Base-by-base conservation (phyloP, 2,113 vertebrate species). In the Perccottus glenii region DNA sequence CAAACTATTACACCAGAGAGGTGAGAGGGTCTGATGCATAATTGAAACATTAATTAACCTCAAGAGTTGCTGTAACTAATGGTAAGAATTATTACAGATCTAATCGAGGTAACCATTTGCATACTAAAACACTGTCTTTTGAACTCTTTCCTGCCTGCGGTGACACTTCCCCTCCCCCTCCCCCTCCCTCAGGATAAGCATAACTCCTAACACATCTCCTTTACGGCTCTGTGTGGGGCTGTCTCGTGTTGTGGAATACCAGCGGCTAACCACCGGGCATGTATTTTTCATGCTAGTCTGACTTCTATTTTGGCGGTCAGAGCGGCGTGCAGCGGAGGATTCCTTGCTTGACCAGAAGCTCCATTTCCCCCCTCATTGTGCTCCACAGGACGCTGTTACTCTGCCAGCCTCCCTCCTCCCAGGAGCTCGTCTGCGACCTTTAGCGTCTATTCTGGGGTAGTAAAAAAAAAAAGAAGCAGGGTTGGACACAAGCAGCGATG, bases 261-360 rank as follows among this genome's bases (percentile, higher is more conserved):
- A 70, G 65, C 68, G 63, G 36, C 49, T 45, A n/a, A 48, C 67
- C 70, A 77, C 32, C 38, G 65, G 77, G 60, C 69, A 60, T 77
- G 64, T 48, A 68, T 69, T 78, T 83, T 83, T 82, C 84, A 83
- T 70, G 77, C 84, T 62, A 70, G 70, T 70, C 70, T 76, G 73
- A 56, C 51, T 71, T 68, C 67, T 76, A 73, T 81, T 86, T 81
- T 47, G 65, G 75, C 68, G 82, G 58, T 61, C 58, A 55, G 55
- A 60, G 63, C 70, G 56, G 66, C 51, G 35, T 63, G 46, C 57
- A 48, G 55, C 38, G 58, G 82, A 65, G 36, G 47, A 75, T 82
- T 83, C 50, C 58, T 66, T 70, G 82, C 75, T 85, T 85, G 83
- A 85, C 81, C 79, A 70, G 55, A 9, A 43, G 75, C 73, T 83